Conservation (phyloP, 2,888 invertebrate species). For the Epiblema foenella region DNA sequence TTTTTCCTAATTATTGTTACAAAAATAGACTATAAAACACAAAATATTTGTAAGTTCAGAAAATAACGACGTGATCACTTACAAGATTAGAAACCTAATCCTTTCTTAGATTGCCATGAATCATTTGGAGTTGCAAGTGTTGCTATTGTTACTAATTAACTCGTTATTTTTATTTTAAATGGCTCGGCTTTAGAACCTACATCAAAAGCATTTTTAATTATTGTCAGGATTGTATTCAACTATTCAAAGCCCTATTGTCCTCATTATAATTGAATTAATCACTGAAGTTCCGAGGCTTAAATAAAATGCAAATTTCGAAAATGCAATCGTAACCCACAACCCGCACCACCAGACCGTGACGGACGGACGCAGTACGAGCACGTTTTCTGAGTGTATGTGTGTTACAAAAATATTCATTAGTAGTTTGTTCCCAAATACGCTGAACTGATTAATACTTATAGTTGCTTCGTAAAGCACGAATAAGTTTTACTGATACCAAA, state of each 20-base stretch:
- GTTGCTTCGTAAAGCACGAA: constrained; percentile 11
- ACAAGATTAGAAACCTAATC: not conserved
- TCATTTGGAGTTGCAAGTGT: constrained; percentile 1
- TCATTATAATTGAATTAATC: constrained; percentile 74
- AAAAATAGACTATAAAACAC: no score
- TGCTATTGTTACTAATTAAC: constrained; percentile 10
- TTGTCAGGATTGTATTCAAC: constrained; percentile 38
- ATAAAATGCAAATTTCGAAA: constrained; percentile 77
- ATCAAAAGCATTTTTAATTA: constrained; percentile 35
- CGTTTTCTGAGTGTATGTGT: constrained; percentile 21
- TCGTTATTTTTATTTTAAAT: not conserved
- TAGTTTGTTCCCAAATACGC: constrained; percentile 58
- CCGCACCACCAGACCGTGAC: constrained; percentile 71
- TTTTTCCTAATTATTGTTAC: not conserved
- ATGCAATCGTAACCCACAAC: constrained; percentile 75
- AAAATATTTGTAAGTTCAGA: no score
- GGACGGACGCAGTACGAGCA: constrained; percentile 53
- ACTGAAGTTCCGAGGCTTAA: constrained; percentile 64
- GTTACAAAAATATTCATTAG: constrained; percentile 67
- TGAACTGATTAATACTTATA: constrained; percentile 28
- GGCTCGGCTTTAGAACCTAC: constrained; percentile 26
- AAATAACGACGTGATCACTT: no score
- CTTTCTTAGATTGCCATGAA: not conserved
- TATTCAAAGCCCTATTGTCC: constrained; percentile 52
- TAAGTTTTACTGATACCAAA: not conserved